Evolutionary conservation across 2,113 vertebrate species (phyloP).

Genomic region (Beaufortia kweichowensis): DNA sequence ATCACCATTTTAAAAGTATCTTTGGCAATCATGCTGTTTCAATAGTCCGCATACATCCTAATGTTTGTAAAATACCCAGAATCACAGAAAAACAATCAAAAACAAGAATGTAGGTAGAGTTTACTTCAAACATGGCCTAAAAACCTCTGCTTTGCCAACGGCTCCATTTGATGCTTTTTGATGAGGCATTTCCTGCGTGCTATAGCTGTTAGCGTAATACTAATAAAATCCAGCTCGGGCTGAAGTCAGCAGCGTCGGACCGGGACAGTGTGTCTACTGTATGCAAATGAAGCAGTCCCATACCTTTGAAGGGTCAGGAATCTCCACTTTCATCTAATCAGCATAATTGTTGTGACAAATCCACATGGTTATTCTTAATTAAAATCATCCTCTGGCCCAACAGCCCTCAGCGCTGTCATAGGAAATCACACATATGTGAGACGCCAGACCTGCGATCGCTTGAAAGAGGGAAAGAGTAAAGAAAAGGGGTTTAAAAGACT

Average conservation of each 20-base stretch:
- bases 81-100: too few relatives aligned
- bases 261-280: slow-evolving; percentile 49
- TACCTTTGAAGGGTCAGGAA: slow-evolving; percentile 65
- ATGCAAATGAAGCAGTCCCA: slow-evolving; percentile 56
- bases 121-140: background rate
- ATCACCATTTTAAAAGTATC: background rate
- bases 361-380: slow-evolving; percentile 68
- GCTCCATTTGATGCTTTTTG: slow-evolving; percentile 24
- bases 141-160: background rate
- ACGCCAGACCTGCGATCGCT: slow-evolving; percentile 51
- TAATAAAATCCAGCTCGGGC: slow-evolving; percentile 47
- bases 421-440: slow-evolving; percentile 55
- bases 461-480: slow-evolving; percentile 38
- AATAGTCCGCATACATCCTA: background rate
- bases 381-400: slow-evolving; percentile 60
- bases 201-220: slow-evolving; percentile 33
- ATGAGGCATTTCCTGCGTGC: slow-evolving; percentile 17
- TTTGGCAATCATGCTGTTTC: background rate
- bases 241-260: slow-evolving; percentile 45
- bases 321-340: slow-evolving; percentile 60
- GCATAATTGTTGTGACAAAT: slow-evolving; percentile 68
- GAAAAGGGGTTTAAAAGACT: slow-evolving; percentile 39
- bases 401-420: slow-evolving; percentile 59
- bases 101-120: background rate
- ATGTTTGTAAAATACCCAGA: background rate